Evolutionary conservation across 2,888 invertebrate species (phyloP), one percentile per base, ranked within the genome.

Genomic region (Pycnomerus fuliginosus): DNA sequence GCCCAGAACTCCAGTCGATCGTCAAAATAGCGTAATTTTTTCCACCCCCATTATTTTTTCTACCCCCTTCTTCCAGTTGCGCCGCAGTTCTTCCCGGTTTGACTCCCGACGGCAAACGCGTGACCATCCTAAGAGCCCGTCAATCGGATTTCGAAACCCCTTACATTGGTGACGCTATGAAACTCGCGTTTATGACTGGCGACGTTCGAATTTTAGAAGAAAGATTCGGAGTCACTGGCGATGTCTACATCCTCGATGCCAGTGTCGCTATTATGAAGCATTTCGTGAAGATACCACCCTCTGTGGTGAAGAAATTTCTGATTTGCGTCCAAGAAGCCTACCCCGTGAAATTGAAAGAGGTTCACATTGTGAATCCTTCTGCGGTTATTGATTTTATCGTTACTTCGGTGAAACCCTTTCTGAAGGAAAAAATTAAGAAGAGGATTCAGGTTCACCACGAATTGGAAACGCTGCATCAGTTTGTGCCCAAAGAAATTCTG

Each of bases 301-400:
- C 84, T 1, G 70, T 87, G 33, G 83, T 88, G 36, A 89, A 87
- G 74, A 88, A 89, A 71, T 88, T 88, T 74, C 75, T 89, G 59
- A 83, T 87, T 48, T 86, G 86, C 67, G 87, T 87, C 8, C 85
- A 85, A 77, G 88, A 89, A 73, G 89, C 88, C 2, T 89, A 89
- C 67, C 89, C 89, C 1, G 88, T 89, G 0, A 88, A 87, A 66
- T 74, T 89, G 61, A 89, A 89, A 70, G 87, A 87, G 70, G 86
- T 89, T 16, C 89, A 89, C 64, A 84, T 89, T 1, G 80, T 90
- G 62, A 89, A 90, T 64, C 82, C 86, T 3, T 86, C 86, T 2
- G 87, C 89, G 0, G 69, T 89, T 22, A 85, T 89, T 22, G 88
- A 89, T 64, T 87, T 85, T 44, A 87, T 89, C 50, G 80, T 87